phyloP scores from a whole-genome alignment of 1,140 invertebrate species.

The Daktulosphaira vitifoliae region DNA sequence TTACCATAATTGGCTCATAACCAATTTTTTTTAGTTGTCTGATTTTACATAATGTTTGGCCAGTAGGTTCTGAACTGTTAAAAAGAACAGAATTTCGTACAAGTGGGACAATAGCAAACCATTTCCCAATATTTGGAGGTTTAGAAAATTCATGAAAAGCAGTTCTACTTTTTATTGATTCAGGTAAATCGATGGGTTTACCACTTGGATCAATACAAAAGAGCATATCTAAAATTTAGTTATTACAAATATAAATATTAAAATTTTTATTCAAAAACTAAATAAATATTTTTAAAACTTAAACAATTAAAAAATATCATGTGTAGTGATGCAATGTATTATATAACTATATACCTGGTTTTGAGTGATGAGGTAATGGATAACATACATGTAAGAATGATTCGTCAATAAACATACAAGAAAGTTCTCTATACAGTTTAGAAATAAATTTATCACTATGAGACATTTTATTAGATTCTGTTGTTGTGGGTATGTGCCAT shows the following conservation, averaged over 20 bases:
- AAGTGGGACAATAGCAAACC: conserved; percentile 1
- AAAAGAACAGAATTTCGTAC: conserved; percentile 4
- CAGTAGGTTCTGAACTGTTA: not conserved
- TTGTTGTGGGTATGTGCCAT: conserved; percentile 9
- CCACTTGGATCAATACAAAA: not conserved
- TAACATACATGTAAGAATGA: conserved; percentile 12
- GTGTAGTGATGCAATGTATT: too few relatives aligned
- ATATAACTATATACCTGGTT: not conserved
- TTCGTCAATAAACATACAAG: not conserved
- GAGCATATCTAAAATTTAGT: conserved; percentile 2
- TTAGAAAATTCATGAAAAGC: not conserved
- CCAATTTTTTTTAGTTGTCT: conserved; percentile 6
- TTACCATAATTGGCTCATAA: conserved; percentile 16
- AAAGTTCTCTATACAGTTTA: not conserved
- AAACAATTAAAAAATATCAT: too few relatives aligned
- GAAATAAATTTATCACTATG: not conserved
- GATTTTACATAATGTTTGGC: conserved; percentile 3
- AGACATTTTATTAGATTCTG: not conserved
- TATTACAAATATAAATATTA: too few relatives aligned
- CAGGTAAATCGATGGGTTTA: not conserved
- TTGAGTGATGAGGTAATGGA: conserved; percentile 11
- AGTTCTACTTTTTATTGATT: not conserved
- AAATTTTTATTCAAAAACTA: too few relatives aligned
- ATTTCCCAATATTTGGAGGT: conserved; percentile 9
- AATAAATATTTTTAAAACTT: too few relatives aligned